phyloP scores from a whole-genome alignment of 2,797 vertebrate species.

The Spea hammondii region DNA sequence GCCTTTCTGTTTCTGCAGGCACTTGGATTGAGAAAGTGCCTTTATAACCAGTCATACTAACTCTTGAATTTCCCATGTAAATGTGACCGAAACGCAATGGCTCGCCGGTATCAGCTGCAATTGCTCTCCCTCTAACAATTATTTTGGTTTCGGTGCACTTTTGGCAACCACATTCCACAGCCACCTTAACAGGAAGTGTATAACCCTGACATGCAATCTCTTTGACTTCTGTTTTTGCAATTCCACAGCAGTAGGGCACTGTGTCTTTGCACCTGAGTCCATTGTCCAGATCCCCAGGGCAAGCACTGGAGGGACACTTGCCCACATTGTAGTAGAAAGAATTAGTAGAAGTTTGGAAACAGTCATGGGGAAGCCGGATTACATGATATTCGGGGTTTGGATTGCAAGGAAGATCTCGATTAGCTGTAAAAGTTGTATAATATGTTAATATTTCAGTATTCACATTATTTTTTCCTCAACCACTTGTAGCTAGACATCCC shows the following conservation, averaged over 20 bases:
- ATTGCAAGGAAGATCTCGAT: constrained; percentile 69
- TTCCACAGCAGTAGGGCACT: constrained; percentile 84
- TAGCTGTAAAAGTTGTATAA: constrained; percentile 19
- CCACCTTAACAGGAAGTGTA: constrained; percentile 84
- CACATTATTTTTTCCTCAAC: not conserved
- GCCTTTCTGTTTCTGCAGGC: constrained; percentile 81
- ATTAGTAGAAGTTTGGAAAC: constrained; percentile 86
- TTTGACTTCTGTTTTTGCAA: constrained; percentile 79
- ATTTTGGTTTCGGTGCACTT: constrained; percentile 84
- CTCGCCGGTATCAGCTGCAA: constrained; percentile 87
- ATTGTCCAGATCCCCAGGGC: constrained; percentile 80
- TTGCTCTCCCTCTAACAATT: constrained; percentile 81
- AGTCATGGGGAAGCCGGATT: constrained; percentile 89
- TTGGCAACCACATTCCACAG: constrained; percentile 83
- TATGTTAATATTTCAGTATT: not conserved
- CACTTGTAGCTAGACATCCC: too few species aligned
- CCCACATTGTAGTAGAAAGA: constrained; percentile 90
- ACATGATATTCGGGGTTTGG: constrained; percentile 81
- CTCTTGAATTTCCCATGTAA: constrained; percentile 82
- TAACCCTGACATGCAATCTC: constrained; percentile 85
- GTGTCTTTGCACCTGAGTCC: constrained; percentile 88
- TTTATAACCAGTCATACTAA: constrained; percentile 95
- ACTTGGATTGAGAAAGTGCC: constrained; percentile 92
- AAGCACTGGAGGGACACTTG: constrained; percentile 77
- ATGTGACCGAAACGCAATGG: constrained; percentile 95